Evolutionary conservation across 1,140 invertebrate species (phyloP), one percentile per base, ranked within the genome.

Genomic region (Sipha flava): DNA sequence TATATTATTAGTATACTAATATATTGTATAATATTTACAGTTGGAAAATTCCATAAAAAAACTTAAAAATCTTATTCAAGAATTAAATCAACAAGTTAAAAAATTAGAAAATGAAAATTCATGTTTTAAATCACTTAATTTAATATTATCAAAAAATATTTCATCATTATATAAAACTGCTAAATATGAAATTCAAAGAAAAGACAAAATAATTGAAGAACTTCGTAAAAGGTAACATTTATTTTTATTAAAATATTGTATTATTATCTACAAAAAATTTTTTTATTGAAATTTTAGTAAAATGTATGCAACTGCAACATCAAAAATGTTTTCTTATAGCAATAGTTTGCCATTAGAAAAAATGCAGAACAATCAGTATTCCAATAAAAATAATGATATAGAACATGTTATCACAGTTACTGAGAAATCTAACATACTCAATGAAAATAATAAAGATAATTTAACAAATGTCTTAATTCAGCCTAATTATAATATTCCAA

Each of bases 161-260:
- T 40, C 64, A 14, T 82, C 75, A n/a, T 82, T 82, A 59, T 83
- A 73, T 45, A 84, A 82, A 77, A 82, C 82, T 26, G 82, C 81
- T 31, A 73, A 12, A 10, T 29, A 6, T 52, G 79, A 80, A 72
- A 70, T 80, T 26, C 43, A 54, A n/a, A 66, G 79, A 40, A 80
- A 80, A 57, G 79, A 80, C 43, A 70, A 70, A 31, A 57, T 80
- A 1, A 80, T 80, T 14, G 43, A 52, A 37, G 82, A 82, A 80
- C 82, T 79, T 54, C 80, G 81, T 70, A 80, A 31, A 82, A 79
- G 82, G 82, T 84, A 18, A 81, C n/a, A n/a, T n/a, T n/a, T n/a
- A n/a, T n/a, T n/a, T n/a, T 29, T 29, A 47, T 29, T 47, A 29
- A 9, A 29, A 4, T 29, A 3, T 18, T 45, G 1, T 18, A 47